Evolutionary conservation across 2,797 vertebrate genomes (phyloP), one percentile per base, ranked within the genome.

Genomic region (Sebastes taczanowskii): DNA sequence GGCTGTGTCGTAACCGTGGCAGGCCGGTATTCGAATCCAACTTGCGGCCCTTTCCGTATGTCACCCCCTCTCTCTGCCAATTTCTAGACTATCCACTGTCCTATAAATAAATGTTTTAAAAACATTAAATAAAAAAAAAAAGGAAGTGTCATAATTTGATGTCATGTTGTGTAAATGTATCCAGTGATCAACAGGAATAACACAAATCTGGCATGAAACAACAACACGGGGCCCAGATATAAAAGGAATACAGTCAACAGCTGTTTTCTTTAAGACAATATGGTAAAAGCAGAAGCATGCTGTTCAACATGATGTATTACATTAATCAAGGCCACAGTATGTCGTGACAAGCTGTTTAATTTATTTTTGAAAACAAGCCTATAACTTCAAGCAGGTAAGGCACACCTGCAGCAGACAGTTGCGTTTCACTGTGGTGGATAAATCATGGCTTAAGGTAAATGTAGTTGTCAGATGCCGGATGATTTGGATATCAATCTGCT

Each of bases 201-300:
- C 32, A 71, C n/a, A 71, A 63, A 77, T 42, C 4, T 30, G 22
- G 35, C 6, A 1, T 52, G 13, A 63, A 61, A 71, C 55, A 63
- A 18, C 58, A 65, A 74, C 46, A 46, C 13, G 14, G 35, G 32
- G 7, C n/a, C 14, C 61, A 25, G 29, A 29, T 61, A 66, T 53
- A 32, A 52, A 32, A 49, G 7, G 27, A 32, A 49, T 61, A 52
- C 20, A 64, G 10, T 61, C 58, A 74, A 64, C 81, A 86, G 70
- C 74, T 82, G 77, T 49, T 70, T 78, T 76, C 18, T 46, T 60
- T 64, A 72, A 58, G 59, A 79, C 71, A 81, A 78, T 77, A 79
- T 64, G 72, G 69, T 34, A 5, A 23, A 63, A 65, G 72, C 29
- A 69, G 60, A 82, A 27, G 56, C 32, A 71, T 61, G 71, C 68